phyloP scores from a whole-genome alignment of 2,113 vertebrate genomes.

The Sarotherodon lohbergeri region DNA sequence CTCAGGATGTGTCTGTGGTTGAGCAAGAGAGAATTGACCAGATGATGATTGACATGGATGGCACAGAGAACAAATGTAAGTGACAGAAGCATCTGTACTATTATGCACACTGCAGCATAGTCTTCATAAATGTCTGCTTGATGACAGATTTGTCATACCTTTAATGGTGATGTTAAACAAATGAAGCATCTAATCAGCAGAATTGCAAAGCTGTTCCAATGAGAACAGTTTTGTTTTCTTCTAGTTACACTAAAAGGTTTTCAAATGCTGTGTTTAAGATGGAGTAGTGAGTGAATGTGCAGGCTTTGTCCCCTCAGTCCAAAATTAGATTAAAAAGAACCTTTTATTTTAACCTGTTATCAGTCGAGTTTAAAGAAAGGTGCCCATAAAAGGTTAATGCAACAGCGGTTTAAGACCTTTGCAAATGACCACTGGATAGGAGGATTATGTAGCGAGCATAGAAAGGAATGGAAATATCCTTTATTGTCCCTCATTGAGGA shows the following conservation, averaged over 20 bases:
- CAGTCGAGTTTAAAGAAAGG: neutral
- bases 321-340: neutral
- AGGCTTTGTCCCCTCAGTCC: neutral
- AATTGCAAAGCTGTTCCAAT: neutral
- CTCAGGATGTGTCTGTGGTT: slow-evolving; percentile 81
- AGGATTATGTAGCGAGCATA: neutral
- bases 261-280: neutral
- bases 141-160: neutral
- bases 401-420: neutral
- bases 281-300: neutral
- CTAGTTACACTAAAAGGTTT: neutral
- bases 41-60: slow-evolving; percentile 93
- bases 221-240: neutral
- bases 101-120: neutral
- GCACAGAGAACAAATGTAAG: slow-evolving; percentile 96
- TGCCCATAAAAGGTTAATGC: neutral
- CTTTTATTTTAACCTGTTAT: neutral
- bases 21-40: slow-evolving; percentile 93
- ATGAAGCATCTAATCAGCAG: neutral
- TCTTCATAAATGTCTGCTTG: neutral
- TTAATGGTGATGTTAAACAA: neutral
- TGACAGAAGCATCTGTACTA: neutral
- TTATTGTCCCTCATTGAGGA: neutral
- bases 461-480: neutral
- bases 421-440: neutral